Base-by-base conservation (phyloP, 92 coral and sea anemone genomes). In the Palythoa grandis region DNA sequence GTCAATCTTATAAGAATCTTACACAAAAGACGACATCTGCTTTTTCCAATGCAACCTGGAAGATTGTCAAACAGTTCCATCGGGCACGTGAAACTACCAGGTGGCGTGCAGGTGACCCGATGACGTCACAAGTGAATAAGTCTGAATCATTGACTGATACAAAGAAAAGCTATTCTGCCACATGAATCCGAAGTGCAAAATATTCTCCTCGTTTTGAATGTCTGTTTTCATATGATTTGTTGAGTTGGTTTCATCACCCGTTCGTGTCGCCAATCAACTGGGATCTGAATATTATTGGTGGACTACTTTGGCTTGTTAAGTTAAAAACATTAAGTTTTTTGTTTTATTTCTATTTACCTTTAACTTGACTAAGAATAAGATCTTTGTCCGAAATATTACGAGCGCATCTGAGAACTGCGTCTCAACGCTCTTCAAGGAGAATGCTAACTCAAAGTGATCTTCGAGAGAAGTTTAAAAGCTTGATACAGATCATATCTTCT, bases 391-490 rank as follows among this genome's bases (percentile, higher is more conserved):
- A 4, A 16, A 14, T 16, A 13, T 22, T 5, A 16, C 17, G 22
- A 23, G 10, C 19, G 20, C 74, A 29, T 3, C 43, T 37, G 15
- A 69, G 3, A 29, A 69, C 22, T n/a, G 35, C 22, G 3, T 63
- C 23, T 17, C 65, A 15, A 56, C n/a, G 4, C 5, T 63, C 9
- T 63, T 23, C 35, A 66, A 66, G n/a, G 6, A 66, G 13, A 15
- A 80, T 43, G 74, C 6, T 66, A 35, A 66, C 43, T 4, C 25
- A 13, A 0, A 80, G 43, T 29, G 9, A 19, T 25, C 58, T 65
- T 65, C 85, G 85, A 7, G 85, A 80, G 65, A 67, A 40, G 74
- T 80, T 80, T 17, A 80, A 80, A 67, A 66, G 61, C 17, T 66
- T 80, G 74, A 80, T 80, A 40, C 57, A 47, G 24, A 25, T 66